A percentile compares a stretch with the other conserved stretches of the same genome.
phyloP scores from a whole-genome alignment of 2,113 vertebrate species.

The Solea senegalensis region DNA sequence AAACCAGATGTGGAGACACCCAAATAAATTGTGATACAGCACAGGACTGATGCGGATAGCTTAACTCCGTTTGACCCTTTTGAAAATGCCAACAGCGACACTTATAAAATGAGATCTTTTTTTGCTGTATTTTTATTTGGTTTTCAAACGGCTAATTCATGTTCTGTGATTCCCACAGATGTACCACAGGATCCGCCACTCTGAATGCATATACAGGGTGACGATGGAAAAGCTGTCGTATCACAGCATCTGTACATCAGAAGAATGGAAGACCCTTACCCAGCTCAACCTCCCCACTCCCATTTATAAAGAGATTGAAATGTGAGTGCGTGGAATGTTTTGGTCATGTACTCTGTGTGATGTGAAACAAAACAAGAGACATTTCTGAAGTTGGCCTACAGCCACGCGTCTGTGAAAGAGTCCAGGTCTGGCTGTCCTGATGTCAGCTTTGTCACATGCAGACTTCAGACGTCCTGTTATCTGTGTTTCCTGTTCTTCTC shows the following conservation, averaged over 20 bases:
- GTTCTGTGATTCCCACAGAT: conserved; percentile 80
- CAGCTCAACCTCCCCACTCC: conserved; percentile 86
- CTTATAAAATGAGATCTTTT: not conserved
- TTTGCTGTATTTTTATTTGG: not conserved
- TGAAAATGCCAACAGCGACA: conserved; percentile 28
- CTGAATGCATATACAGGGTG: conserved; percentile 98
- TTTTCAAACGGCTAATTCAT: conserved; percentile 31
- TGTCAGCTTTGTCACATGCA: conserved; percentile 15
- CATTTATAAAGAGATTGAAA: conserved; percentile 93
- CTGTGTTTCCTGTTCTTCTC: conserved; percentile 22
- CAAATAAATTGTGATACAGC: conserved; percentile 35
- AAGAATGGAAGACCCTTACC: conserved; percentile 96
- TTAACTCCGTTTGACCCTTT: conserved; percentile 25
- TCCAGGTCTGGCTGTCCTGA: conserved; percentile 32
- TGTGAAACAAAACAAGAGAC: too few species aligned
- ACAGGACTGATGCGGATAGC: conserved; percentile 12
- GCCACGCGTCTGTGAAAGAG: conserved; percentile 33
- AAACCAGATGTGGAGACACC: conserved; percentile 56
- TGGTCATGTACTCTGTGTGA: not conserved
- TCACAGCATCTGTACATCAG: conserved; percentile 95
- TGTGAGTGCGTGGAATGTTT: conserved; percentile 78
- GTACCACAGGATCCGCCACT: conserved; percentile 98
- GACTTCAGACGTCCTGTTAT: conserved; percentile 26
- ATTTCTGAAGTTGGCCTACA: conserved; percentile 16
- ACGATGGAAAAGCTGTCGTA: conserved; percentile 99